Percentiles rank a stretch among this genome's conserved stretches.
Evolutionary conservation across 2,888 invertebrate genomes (phyloP).

Genomic region (Apomyelois bistriatella): DNA sequence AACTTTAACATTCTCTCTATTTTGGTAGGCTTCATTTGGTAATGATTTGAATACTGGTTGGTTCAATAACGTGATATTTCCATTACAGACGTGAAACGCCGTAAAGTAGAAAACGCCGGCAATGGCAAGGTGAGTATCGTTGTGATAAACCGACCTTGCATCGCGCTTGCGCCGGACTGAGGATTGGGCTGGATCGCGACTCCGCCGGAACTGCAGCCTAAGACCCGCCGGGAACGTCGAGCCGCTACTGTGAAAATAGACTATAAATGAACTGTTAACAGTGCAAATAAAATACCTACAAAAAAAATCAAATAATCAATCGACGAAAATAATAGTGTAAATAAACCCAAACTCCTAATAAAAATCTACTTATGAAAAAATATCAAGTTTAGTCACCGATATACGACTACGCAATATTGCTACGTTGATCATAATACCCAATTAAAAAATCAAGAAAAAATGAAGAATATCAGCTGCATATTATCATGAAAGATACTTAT

Average conservation of each 20-base stretch:
- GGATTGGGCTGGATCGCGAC: constrained; percentile 80
- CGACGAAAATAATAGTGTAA: constrained; percentile 10
- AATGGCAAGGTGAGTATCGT: constrained; percentile 92
- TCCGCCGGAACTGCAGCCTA: background rate
- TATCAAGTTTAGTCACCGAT: no score
- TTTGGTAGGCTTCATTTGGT: no score
- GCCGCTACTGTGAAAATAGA: background rate
- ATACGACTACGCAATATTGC: no score
- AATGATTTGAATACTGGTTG: no score
- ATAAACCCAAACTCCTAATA: background rate
- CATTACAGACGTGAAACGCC: constrained; percentile 86
- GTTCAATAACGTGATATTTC: background rate
- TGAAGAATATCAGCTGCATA: background rate
- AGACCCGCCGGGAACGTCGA: background rate
- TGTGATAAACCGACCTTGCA: constrained; percentile 60
- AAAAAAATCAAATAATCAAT: constrained; percentile 12
- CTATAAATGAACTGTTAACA: constrained; percentile 14
- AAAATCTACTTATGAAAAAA: background rate
- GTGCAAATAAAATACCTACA: constrained; percentile 12
- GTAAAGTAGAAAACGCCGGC: constrained; percentile 88
- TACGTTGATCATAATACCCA: no score
- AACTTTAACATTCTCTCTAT: no score
- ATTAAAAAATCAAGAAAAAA: background rate
- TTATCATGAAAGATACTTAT: background rate
- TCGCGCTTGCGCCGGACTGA: constrained; percentile 75